Evolutionary conservation across 2,113 vertebrate genomes (phyloP).

Genomic region (Corydoras sp.): DNA sequence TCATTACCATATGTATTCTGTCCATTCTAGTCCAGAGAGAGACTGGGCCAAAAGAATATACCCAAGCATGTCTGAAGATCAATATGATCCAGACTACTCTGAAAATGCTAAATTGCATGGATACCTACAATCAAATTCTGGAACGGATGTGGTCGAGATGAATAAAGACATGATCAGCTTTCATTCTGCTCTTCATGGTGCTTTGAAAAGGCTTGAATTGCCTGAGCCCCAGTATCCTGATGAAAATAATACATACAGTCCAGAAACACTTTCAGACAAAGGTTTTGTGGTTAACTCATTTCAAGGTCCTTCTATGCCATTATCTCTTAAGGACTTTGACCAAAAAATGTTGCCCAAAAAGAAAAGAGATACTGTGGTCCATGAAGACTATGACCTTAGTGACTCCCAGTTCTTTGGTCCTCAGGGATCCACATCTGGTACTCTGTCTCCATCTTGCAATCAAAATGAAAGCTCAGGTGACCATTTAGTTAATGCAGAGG

Average conservation of each 20-base stretch:
- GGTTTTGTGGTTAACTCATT: slow-evolving; percentile 1
- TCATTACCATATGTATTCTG: slow-evolving; percentile 41
- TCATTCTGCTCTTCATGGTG: no score
- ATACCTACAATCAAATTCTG: slow-evolving; percentile 62
- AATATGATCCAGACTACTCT: slow-evolving; percentile 27
- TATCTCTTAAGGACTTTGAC: slow-evolving; percentile 21
- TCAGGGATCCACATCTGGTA: slow-evolving; percentile 41
- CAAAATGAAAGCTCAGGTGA: slow-evolving; percentile 43
- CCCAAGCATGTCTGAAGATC: slow-evolving; percentile 42
- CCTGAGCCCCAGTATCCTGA: no score
- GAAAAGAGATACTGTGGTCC: slow-evolving; percentile 12
- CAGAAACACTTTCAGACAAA: background rate
- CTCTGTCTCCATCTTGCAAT: slow-evolving; percentile 35
- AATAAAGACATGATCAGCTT: no score
- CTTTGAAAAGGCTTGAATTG: no score
- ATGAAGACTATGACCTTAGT: slow-evolving; percentile 32
- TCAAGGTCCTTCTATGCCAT: background rate
- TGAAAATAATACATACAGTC: no score
- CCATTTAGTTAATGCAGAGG: slow-evolving; percentile 34
- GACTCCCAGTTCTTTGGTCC: slow-evolving; percentile 19
- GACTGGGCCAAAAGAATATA: slow-evolving; percentile 51
- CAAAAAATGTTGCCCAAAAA: slow-evolving; percentile 12
- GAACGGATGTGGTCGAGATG: slow-evolving; percentile 72
- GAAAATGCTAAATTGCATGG: slow-evolving; percentile 25
- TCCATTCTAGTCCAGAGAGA: slow-evolving; percentile 44